Evolutionary conservation across 1,140 invertebrate genomes (phyloP).

Genomic region (Euura saliciscinereae): DNA sequence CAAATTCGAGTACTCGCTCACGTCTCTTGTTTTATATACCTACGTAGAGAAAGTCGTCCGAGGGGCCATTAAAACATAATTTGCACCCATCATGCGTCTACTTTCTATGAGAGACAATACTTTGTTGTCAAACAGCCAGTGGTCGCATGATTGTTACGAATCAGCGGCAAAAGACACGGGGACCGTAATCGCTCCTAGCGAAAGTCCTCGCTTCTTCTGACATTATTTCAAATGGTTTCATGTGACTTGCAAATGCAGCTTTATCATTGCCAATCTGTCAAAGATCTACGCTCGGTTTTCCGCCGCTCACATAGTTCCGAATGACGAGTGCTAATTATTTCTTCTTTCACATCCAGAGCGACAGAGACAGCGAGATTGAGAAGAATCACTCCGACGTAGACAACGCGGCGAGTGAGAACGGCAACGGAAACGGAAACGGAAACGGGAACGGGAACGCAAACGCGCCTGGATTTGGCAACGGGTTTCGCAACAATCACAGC

Average conservation of each 20-base stretch:
- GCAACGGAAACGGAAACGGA: constrained; percentile 30
- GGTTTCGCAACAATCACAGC: constrained; percentile 31
- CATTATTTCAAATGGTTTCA: neutral
- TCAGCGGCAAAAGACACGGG: constrained; percentile 32
- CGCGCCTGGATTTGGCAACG: constrained; percentile 32
- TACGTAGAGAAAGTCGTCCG: too few species aligned
- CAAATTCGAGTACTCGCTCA: too few species aligned
- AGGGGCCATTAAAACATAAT: too few species aligned
- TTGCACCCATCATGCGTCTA: too few species aligned
- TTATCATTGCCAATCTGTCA: neutral
- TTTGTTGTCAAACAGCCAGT: too few species aligned
- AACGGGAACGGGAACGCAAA: constrained; percentile 30
- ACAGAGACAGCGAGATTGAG: constrained; percentile 67
- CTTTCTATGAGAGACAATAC: too few species aligned
- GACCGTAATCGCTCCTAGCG: too few species aligned
- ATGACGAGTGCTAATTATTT: constrained; percentile 7
- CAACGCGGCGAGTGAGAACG: constrained; percentile 53
- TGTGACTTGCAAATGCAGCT: too few species aligned
- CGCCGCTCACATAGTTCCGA: constrained; percentile 10
- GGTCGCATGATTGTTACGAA: neutral
- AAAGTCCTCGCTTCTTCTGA: too few species aligned
- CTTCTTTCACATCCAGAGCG: constrained; percentile 61
- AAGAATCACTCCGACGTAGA: constrained; percentile 70
- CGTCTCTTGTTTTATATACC: too few species aligned
- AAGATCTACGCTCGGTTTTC: neutral